Conservation (phyloP, 2,888 invertebrate genomes). For the Hermaeophaga mercurialis region DNA sequence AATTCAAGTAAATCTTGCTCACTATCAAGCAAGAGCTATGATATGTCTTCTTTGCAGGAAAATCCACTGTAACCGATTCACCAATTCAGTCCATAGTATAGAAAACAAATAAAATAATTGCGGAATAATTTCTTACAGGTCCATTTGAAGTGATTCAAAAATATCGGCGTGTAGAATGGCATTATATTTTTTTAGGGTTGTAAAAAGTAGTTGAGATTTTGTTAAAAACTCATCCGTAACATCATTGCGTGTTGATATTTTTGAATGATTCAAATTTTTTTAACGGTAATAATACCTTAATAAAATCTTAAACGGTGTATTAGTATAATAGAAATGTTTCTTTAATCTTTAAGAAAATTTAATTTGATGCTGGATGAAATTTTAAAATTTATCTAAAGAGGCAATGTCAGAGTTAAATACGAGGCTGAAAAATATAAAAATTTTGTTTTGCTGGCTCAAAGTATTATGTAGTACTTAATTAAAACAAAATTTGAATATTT, state of each 20-base stretch:
- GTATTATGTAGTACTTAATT: too few relatives aligned
- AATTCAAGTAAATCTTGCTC: constrained; percentile 5
- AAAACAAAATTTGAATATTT: too few relatives aligned
- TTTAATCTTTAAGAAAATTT: too few relatives aligned
- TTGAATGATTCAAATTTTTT: constrained; percentile 5
- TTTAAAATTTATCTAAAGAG: too few relatives aligned
- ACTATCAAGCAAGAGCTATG: constrained; percentile 11
- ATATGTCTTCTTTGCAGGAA: constrained; percentile 18
- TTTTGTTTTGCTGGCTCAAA: too few relatives aligned
- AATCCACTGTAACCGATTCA: constrained; percentile 9
- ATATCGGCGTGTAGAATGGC: constrained; percentile 1
- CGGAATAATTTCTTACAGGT: not conserved
- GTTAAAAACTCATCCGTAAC: not conserved
- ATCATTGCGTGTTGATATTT: constrained; percentile 1
- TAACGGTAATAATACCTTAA: not conserved
- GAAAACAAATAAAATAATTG: constrained; percentile 1
- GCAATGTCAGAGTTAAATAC: too few relatives aligned
- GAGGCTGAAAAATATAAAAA: too few relatives aligned
- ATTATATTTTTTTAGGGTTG: not conserved
- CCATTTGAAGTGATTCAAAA: constrained; percentile 8
- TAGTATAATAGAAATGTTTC: too few relatives aligned
- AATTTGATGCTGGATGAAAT: too few relatives aligned
- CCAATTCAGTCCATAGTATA: constrained; percentile 20
- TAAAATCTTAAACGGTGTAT: constrained; percentile 3
- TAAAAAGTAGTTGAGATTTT: not conserved